Evolutionary conservation across 2,797 vertebrate genomes (phyloP).

Genomic region (Darevskia nairensis): DNA sequence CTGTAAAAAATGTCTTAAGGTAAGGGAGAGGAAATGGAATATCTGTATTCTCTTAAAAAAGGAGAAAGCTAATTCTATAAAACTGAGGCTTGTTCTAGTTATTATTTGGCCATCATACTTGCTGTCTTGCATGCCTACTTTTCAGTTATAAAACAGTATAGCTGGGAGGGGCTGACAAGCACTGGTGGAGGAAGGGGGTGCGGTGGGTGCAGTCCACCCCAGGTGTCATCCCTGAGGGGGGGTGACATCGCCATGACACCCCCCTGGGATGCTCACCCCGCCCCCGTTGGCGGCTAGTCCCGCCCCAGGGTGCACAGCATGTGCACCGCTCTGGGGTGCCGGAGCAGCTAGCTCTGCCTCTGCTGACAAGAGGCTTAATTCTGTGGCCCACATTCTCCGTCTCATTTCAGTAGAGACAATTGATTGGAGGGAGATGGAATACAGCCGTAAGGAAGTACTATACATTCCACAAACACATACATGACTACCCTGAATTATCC

Average conservation of each 20-base stretch:
- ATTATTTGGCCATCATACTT: not conserved
- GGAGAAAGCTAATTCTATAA: not conserved
- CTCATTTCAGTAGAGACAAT: not conserved
- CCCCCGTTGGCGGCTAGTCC: too few species aligned
- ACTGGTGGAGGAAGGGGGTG: too few species aligned
- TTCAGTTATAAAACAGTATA: not conserved
- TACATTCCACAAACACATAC: not conserved
- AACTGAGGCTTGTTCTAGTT: not conserved
- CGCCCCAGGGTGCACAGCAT: too few species aligned
- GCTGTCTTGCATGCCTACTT: not conserved
- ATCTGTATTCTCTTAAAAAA: not conserved
- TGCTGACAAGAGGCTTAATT: too few species aligned
- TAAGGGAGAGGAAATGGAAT: not conserved
- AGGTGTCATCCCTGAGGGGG: too few species aligned
- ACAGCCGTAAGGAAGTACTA: not conserved
- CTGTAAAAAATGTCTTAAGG: not conserved
- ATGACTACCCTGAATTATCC: not conserved
- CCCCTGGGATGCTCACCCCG: too few species aligned
- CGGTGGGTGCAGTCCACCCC: too few species aligned
- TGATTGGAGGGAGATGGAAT: not conserved
- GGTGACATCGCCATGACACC: too few species aligned
- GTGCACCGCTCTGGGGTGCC: too few species aligned
- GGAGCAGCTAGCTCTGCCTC: too few species aligned
- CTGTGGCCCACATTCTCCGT: not conserved
- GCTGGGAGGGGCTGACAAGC: not conserved